Conservation (phyloP, 2,113 vertebrate species). For the Lophura nycthemera region DNA sequence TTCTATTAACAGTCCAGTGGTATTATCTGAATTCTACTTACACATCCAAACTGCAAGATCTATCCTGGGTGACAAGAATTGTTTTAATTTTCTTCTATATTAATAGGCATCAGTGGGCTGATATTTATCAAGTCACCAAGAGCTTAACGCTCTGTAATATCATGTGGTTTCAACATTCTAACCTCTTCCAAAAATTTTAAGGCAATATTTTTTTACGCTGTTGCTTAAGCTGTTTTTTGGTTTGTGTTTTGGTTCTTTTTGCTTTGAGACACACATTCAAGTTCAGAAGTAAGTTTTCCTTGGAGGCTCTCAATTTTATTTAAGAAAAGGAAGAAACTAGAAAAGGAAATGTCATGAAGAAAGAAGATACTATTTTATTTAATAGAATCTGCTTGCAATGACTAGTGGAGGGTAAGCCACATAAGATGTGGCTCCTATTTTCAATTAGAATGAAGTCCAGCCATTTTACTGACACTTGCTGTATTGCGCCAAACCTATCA, state of each 20-base stretch:
- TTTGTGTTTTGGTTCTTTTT: background rate
- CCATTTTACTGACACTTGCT: conserved; percentile 5
- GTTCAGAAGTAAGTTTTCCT: background rate
- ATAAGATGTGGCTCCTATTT: conserved; percentile 39
- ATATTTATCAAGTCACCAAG: background rate
- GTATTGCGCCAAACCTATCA: conserved; percentile 23
- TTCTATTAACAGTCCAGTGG: background rate
- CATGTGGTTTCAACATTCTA: background rate
- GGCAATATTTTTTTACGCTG: background rate
- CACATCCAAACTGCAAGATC: background rate
- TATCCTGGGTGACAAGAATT: background rate
- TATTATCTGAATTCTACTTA: background rate
- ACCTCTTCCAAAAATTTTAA: background rate
- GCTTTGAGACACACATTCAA: background rate
- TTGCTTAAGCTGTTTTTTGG: background rate
- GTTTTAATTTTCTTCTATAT: background rate
- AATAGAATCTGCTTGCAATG: conserved; percentile 24
- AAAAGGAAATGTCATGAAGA: conserved; percentile 37
- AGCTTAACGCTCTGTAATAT: fast-evolving
- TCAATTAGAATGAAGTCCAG: conserved; percentile 27
- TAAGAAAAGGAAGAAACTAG: background rate
- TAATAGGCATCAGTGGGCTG: background rate
- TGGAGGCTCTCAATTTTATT: background rate
- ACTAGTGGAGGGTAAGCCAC: background rate
- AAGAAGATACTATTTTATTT: conserved; percentile 12